phyloP scores from a whole-genome alignment of 2,113 vertebrate species.

The Otolemur garnettii region DNA sequence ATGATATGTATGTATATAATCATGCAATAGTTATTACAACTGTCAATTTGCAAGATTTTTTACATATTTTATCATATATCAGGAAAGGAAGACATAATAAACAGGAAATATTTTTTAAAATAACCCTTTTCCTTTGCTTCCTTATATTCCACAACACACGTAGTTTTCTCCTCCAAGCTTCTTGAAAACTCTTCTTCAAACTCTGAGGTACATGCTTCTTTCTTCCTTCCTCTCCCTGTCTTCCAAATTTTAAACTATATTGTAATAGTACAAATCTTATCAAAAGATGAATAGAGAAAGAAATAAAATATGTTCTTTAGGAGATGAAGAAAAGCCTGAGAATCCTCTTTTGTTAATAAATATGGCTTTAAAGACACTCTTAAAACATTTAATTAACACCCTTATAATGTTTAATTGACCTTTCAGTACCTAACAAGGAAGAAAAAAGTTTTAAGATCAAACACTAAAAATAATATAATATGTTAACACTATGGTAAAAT shows the following conservation, averaged over 20 bases:
- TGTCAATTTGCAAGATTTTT: neutral
- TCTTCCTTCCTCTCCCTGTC: neutral
- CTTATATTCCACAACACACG: neutral
- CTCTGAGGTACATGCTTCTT: neutral
- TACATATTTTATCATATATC: neutral
- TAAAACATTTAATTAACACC: neutral
- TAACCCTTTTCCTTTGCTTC: neutral
- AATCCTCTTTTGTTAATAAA: neutral
- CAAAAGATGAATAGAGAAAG: neutral
- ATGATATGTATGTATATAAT: neutral
- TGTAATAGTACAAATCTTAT: neutral
- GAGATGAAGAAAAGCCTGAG: neutral
- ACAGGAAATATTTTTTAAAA: neutral
- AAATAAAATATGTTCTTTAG: neutral
- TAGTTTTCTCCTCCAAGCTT: neutral
- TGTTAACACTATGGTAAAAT: neutral
- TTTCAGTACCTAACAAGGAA: neutral
- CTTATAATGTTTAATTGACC: neutral
- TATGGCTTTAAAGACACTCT: too few species aligned
- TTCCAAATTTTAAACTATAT: neutral
- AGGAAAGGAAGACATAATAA: neutral
- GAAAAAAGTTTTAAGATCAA: neutral
- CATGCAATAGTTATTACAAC: neutral
- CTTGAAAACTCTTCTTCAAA: neutral
- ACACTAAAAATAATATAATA: neutral